phyloP scores from a whole-genome alignment of 2,113 vertebrate genomes.

The Oreotrochilus melanogaster region DNA sequence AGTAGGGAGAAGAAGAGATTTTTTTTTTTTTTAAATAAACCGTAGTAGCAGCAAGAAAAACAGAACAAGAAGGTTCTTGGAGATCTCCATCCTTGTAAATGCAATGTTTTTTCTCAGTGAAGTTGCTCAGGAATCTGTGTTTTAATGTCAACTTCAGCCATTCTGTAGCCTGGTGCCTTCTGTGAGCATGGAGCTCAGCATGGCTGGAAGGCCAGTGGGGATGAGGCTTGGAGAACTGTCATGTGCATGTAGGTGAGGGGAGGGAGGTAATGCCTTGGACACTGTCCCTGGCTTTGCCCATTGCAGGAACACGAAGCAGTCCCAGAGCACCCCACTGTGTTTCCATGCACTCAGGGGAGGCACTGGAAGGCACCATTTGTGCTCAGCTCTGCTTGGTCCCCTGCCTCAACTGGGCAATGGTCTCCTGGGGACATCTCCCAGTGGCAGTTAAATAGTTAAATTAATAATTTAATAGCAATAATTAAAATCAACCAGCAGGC shows the following conservation, averaged over 20 bases:
- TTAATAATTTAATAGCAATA: background rate
- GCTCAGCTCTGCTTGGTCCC: background rate
- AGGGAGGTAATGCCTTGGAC: background rate
- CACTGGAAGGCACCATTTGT: background rate
- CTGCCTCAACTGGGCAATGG: background rate
- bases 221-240: background rate
- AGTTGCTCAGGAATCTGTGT: background rate
- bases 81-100: background rate
- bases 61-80: background rate
- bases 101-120: background rate
- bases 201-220: background rate
- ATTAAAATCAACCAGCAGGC: background rate
- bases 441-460: too few relatives aligned
- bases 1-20: background rate
- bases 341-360: fast-evolving
- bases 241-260: background rate
- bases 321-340: background rate
- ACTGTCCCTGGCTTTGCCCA: fast-evolving
- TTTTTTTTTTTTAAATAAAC: background rate
- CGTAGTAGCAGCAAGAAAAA: background rate
- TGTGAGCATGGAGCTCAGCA: background rate
- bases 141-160: background rate
- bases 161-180: background rate
- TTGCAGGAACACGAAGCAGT: background rate
- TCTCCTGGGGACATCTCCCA: fast-evolving